Conservation (phyloP, 2,888 invertebrate genomes). For the Aleiodes testaceus region DNA sequence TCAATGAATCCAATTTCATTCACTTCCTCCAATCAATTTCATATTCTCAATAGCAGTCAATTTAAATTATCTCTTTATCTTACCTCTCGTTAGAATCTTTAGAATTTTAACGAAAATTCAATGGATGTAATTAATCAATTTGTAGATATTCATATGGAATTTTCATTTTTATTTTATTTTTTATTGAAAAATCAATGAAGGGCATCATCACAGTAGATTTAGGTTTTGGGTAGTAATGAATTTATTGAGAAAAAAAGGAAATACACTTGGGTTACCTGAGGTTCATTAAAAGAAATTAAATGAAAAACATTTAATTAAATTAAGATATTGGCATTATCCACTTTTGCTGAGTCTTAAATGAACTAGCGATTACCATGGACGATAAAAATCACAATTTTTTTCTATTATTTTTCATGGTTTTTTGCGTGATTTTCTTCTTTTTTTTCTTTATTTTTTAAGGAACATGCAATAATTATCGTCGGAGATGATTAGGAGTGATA, state of each 20-base stretch:
- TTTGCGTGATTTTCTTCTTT: slow-evolving; percentile 10
- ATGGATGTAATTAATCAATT: slow-evolving; percentile 25
- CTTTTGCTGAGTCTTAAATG: slow-evolving; percentile 30
- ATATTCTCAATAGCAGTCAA: neutral
- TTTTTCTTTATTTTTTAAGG: neutral
- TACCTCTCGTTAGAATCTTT: neutral
- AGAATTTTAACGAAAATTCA: neutral
- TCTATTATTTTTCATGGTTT: slow-evolving; percentile 23
- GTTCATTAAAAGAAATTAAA: slow-evolving; percentile 26
- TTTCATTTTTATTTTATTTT: neutral
- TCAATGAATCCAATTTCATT: no score
- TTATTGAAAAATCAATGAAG: slow-evolving; percentile 28
- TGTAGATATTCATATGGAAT: slow-evolving; percentile 7
- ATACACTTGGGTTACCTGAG: slow-evolving; percentile 36
- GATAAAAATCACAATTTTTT: slow-evolving; percentile 7
- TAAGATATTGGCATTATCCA: slow-evolving; percentile 31
- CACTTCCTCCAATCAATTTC: no score
- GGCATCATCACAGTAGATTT: slow-evolving; percentile 47
- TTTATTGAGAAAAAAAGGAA: slow-evolving; percentile 14
- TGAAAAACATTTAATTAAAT: slow-evolving; percentile 5
- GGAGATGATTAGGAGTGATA: slow-evolving; percentile 22
- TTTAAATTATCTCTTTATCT: neutral
- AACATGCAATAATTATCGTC: slow-evolving; percentile 9
- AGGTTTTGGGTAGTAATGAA: slow-evolving; percentile 30
- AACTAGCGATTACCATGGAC: slow-evolving; percentile 29